Evolutionary conservation across 1,140 invertebrate genomes (phyloP).

Genomic region (Cephus cinctus): DNA sequence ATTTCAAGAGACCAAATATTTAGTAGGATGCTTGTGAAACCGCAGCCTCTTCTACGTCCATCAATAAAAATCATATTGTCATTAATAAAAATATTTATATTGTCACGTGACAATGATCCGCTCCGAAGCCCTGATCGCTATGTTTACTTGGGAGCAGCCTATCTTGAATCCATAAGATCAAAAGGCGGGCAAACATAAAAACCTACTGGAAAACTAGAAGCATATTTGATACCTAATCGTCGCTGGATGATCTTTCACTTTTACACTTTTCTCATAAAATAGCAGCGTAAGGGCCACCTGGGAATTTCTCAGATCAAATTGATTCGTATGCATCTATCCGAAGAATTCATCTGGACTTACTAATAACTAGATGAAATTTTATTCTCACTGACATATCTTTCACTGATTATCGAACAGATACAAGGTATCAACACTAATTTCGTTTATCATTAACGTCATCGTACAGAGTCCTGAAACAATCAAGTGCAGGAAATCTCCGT

Average conservation of each 20-base stretch:
- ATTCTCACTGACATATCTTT: no score
- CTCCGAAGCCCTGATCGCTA: not conserved
- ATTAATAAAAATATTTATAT: conserved; percentile 39
- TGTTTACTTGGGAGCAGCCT: not conserved
- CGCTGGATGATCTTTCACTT: conserved; percentile 25
- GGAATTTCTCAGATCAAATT: conserved; percentile 31
- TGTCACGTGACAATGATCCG: conserved; percentile 11
- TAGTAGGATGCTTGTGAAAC: conserved; percentile 8
- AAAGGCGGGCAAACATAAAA: not conserved
- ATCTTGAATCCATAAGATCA: not conserved
- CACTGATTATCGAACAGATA: no score
- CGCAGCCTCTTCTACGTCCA: conserved; percentile 17
- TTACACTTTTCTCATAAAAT: conserved; percentile 14
- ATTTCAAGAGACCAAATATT: conserved; percentile 20
- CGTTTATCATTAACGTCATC: conserved; percentile 1
- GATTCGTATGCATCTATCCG: conserved; percentile 28
- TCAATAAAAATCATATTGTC: conserved; percentile 50
- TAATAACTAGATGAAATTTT: no score
- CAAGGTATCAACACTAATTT: no score
- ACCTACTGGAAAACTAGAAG: not conserved
- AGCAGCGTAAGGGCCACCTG: conserved; percentile 22
- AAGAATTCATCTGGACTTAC: no score
- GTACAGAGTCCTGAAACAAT: conserved; percentile 18
- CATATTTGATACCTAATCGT: conserved; percentile 26
- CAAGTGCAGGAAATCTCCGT: conserved; percentile 61